These are phyloP conservation scores for Zoroaster sp. DNA, from an alignment of 53 echinoderm and acorn worm genomes.

Conservation along the genomic window DNA sequence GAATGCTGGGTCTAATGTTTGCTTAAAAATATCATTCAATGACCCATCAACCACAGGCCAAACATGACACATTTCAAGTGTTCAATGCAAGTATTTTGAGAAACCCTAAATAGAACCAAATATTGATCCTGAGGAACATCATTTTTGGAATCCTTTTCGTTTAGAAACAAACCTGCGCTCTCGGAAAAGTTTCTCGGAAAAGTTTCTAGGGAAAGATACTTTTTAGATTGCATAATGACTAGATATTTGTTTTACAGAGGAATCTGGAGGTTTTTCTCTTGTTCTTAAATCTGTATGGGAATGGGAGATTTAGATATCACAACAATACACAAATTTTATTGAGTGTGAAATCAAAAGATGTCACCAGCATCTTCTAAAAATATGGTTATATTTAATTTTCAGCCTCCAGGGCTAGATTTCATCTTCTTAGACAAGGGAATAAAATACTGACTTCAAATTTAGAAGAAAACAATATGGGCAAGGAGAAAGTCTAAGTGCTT, in stretches of 20 bases:
- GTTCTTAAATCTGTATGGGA: not conserved
- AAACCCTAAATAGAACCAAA: not conserved
- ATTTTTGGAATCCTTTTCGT: no score
- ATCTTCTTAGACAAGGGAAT: no score
- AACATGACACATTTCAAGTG: not conserved
- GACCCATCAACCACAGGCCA: not conserved
- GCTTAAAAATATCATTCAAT: not conserved
- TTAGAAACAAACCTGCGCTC: no score
- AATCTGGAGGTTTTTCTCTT: not conserved
- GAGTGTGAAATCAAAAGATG: not conserved
- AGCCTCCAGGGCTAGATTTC: conserved; percentile 35
- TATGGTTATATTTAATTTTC: not conserved
- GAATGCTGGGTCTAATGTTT: not conserved
- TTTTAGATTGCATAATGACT: not conserved
- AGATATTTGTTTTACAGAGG: not conserved
- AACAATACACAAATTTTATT: not conserved
- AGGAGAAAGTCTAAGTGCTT: no score
- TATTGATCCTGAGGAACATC: not conserved
- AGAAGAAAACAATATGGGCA: no score
- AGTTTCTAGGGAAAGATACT: not conserved
- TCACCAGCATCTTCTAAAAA: conserved; percentile 30
- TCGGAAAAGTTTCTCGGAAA: not conserved
- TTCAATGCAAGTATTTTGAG: not conserved
- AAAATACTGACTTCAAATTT: no score
- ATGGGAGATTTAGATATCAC: not conserved